These are phyloP conservation scores for Sialis lutaria DNA, from an alignment of 2,888 invertebrate genomes.

Conservation along the genomic window DNA sequence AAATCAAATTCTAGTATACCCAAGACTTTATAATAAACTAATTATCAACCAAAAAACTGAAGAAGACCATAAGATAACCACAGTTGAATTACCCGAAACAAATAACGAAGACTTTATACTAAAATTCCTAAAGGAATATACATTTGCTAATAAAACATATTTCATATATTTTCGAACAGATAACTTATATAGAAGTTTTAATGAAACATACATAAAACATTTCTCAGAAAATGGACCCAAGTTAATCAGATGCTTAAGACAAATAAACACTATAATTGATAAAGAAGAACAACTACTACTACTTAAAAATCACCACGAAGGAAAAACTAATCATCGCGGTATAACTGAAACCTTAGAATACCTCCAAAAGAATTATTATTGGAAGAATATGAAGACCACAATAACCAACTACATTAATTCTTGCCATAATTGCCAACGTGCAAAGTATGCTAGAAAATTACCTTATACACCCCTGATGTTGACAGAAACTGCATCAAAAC, in stretches of 20 bases:
- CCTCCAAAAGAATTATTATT: neutral
- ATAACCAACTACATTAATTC: neutral
- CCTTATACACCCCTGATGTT: too few species aligned
- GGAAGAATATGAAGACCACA: neutral
- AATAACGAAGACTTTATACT: constrained; percentile 2
- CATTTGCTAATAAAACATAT: too few species aligned
- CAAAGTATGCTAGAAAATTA: too few species aligned
- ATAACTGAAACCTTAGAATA: neutral
- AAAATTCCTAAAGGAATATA: constrained; percentile 2
- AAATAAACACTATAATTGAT: neutral
- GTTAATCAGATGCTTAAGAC: neutral
- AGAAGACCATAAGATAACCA: constrained; percentile 3
- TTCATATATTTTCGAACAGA: too few species aligned
- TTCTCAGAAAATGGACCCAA: too few species aligned
- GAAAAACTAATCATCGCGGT: neutral
- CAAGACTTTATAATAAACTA: neutral
- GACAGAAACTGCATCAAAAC: too few species aligned
- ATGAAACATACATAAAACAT: too few species aligned
- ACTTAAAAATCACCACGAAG: neutral
- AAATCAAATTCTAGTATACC: constrained; percentile 4
- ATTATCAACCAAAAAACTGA: constrained; percentile 1
- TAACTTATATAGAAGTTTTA: too few species aligned
- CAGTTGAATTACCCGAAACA: constrained; percentile 2
- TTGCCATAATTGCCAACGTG: too few species aligned
- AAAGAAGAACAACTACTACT: neutral